Evolutionary conservation across 2,797 vertebrate species (phyloP).

Genomic region (Anas bahamensis): DNA sequence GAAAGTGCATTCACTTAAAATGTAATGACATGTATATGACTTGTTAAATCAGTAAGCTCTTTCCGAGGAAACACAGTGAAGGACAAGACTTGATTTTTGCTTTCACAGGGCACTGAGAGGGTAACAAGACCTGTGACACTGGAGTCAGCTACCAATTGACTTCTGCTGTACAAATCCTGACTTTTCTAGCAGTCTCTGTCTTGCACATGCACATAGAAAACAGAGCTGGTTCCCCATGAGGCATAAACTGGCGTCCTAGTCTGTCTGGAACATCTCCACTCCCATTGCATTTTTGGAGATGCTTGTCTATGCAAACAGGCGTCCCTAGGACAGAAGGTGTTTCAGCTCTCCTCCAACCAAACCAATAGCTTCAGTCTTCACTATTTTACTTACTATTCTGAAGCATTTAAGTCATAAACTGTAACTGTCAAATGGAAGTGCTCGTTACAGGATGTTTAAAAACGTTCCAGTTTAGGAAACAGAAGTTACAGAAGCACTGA

Average conservation of each 20-base stretch:
- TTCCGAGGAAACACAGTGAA: neutral
- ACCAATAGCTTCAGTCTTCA: neutral
- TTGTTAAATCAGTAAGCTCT: neutral
- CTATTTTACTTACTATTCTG: neutral
- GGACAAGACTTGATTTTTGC: neutral
- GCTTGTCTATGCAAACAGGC: neutral
- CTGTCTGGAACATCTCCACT: neutral
- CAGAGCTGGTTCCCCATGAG: neutral
- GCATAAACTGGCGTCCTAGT: neutral
- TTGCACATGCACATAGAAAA: accelerated
- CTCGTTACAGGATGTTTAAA: neutral
- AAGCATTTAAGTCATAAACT: neutral
- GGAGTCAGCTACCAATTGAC: neutral
- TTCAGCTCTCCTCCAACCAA: neutral
- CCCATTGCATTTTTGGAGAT: neutral
- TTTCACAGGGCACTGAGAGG: neutral
- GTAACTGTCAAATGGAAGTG: neutral
- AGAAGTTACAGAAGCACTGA: neutral
- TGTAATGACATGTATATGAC: neutral
- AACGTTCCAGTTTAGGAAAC: neutral
- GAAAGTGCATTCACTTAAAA: neutral
- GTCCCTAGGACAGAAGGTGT: neutral
- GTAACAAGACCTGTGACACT: neutral
- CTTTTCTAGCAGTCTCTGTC: neutral
- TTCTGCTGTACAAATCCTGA: accelerated